A percentile compares a stretch with the other conserved stretches of the same genome.
These are phyloP conservation scores for Halcyon malimbica DNA, from an alignment of 2,113 vertebrate genomes.

Conservation along the genomic window DNA sequence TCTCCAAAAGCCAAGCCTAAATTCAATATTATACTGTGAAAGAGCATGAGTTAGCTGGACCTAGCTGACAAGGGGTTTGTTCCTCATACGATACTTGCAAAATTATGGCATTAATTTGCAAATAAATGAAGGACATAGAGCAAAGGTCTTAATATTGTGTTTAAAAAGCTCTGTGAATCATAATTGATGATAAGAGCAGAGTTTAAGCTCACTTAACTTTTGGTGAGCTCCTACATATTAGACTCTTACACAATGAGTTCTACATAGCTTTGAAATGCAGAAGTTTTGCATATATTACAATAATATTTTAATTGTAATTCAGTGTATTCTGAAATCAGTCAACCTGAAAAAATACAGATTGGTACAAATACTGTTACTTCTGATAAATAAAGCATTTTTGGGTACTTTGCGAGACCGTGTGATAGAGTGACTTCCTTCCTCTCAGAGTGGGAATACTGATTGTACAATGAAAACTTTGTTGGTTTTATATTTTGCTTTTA, in stretches of 20 bases:
- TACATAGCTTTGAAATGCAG: background rate
- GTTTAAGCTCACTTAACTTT: background rate
- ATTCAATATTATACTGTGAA: background rate
- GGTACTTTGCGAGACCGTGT: background rate
- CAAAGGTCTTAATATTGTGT: background rate
- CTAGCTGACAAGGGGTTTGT: background rate
- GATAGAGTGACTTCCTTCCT: background rate
- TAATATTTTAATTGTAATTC: background rate
- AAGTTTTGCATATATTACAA: background rate
- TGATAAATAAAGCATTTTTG: background rate
- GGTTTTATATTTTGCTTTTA: background rate
- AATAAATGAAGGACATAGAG: background rate
- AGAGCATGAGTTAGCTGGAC: background rate
- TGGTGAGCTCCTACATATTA: background rate
- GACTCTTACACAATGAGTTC: background rate
- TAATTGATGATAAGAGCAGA: background rate
- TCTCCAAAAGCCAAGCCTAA: background rate
- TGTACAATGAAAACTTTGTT: background rate
- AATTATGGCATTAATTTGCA: background rate
- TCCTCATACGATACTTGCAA: background rate
- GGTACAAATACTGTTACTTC: background rate
- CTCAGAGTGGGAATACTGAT: background rate
- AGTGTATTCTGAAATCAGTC: background rate
- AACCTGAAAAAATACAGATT: background rate
- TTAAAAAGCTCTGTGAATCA: background rate